Evolutionary conservation across 1,140 invertebrate genomes (phyloP).

Genomic region (Cyphomyrmex costatus): DNA sequence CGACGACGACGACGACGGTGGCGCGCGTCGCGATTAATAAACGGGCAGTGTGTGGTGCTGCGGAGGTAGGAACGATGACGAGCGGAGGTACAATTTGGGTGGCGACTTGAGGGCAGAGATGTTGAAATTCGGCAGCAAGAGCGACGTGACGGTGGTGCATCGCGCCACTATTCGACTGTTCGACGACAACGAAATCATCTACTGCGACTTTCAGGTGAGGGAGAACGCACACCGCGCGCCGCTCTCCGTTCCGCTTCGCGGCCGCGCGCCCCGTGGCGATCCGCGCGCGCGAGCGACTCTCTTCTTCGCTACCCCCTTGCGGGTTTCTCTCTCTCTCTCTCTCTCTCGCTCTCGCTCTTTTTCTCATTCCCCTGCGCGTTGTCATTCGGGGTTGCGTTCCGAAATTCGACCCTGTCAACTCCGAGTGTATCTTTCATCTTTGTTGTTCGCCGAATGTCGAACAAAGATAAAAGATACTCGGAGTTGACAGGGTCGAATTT

Average conservation of each 20-base stretch:
- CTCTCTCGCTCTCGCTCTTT: not conserved
- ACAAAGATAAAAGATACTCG: no score
- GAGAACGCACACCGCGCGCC: not conserved
- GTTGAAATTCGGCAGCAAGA: constrained; percentile 93
- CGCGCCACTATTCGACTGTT: constrained; percentile 97
- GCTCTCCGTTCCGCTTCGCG: not conserved
- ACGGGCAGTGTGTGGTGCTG: constrained; percentile 81
- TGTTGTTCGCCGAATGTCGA: no score
- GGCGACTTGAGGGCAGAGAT: constrained; percentile 86
- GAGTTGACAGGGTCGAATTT: no score
- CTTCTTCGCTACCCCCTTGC: not conserved
- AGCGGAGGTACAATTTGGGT: constrained; percentile 79
- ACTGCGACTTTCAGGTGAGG: constrained; percentile 97
- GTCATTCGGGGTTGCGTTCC: no score
- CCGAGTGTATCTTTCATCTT: no score
- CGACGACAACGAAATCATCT: constrained; percentile 97
- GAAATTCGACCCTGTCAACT: no score
- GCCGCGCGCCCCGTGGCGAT: not conserved
- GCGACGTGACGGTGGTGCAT: constrained; percentile 94
- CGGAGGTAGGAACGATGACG: constrained; percentile 80
- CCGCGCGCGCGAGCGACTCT: not conserved
- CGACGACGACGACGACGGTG: constrained; percentile 53
- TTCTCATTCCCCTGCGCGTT: constrained; percentile 3
- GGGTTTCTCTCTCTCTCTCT: no score
- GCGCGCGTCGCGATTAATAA: constrained; percentile 68